Evolutionary conservation across 92 coral and sea anemone genomes (phyloP), one percentile per base, ranked within the genome.

Genomic region (Zoanthus solanderi): DNA sequence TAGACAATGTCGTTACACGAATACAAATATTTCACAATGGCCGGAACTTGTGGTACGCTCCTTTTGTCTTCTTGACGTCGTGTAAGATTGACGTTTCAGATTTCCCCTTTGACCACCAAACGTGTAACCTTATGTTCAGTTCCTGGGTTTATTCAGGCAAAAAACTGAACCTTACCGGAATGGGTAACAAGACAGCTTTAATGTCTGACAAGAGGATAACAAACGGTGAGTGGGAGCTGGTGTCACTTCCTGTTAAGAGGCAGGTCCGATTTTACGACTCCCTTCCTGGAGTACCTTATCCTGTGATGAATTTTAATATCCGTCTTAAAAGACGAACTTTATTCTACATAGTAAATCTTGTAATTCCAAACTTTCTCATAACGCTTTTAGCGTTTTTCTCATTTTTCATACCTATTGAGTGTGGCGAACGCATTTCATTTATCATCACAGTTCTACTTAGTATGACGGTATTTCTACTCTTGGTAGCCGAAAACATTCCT

Each of bases 331-430:
- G 94, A 52, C 89, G 86, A 79, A 79, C 89, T 37, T 65, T 91
- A 87, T 91, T 91, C 28, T 88, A 88, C 72, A 66, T 91, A 9
- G 89, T 91, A 16, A 91, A 91, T 34, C 87, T 91, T 6, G 72
- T 91, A 11, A 6, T 91, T 48, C 94, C 94, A 61, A 91, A 91
- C 73, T 88, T 91, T 46, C 80, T 91, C 63, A 91, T 91, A 78
- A 79, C 91, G 5, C 84, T 91, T 48, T 77, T 91, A 18, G 94
- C 94, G 23, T 91, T 91, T 88, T 91, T 88, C 83, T 91, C 94
- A 31, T 91, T 91, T 71, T 91, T 88, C 79, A 91, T 91, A 37
- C 94, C 94, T 48, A 91, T 88, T 23, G 94, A 91, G 76, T 91
- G 89, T 57, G 94, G 94, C 16, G 94, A 91, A 54, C 81, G 94